Conservation (phyloP, 1,140 invertebrate species). For the Augochlora pura region DNA sequence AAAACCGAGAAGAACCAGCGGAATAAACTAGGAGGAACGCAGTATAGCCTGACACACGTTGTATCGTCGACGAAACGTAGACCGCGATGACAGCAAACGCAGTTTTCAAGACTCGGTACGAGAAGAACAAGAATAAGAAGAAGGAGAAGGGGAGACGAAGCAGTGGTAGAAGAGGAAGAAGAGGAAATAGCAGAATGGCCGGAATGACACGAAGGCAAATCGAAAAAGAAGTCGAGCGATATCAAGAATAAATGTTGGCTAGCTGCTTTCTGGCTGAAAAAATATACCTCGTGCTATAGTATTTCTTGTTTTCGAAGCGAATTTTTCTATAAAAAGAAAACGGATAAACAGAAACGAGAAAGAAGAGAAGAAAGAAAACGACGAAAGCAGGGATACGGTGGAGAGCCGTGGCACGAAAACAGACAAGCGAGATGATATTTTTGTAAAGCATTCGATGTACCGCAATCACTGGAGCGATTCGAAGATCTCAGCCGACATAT, state of each 20-base stretch:
- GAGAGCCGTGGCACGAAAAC: not conserved
- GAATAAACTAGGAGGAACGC: not conserved
- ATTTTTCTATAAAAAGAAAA: conserved; percentile 16
- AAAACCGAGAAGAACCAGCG: not conserved
- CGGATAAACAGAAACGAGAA: not conserved
- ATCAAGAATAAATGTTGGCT: not conserved
- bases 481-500: conserved; percentile 79
- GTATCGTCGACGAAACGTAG: no score
- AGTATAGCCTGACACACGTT: not conserved
- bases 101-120: not conserved
- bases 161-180: not conserved
- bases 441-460: conserved; percentile 78
- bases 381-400: not conserved
- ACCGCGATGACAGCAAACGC: no score
- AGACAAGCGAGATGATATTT: conserved; percentile 72
- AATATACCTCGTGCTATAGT: conserved; percentile 31
- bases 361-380: no score
- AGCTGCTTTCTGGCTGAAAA: conserved; percentile 29
- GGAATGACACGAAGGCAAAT: not conserved
- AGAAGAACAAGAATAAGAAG: no score
- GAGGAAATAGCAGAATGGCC: not conserved
- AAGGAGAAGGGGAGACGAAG: not conserved
- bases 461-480: conserved; percentile 68
- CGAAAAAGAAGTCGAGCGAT: no score
- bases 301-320: conserved; percentile 23